These are phyloP conservation scores for Hippocampus mohnikei DNA, from an alignment of 2,113 vertebrate genomes.

Conservation along the genomic window DNA sequence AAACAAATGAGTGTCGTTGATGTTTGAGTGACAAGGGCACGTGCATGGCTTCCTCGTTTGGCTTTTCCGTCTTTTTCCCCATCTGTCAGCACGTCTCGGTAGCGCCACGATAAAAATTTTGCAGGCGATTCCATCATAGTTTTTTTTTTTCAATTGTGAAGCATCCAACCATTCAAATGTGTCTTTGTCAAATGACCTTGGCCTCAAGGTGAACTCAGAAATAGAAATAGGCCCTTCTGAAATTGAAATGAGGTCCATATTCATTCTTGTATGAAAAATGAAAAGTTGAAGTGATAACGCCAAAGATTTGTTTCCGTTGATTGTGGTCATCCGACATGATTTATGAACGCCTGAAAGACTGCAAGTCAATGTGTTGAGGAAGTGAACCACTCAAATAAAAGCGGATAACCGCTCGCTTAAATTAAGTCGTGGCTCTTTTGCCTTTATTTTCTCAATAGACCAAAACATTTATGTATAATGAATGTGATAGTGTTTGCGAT, in stretches of 20 bases:
- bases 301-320: no score
- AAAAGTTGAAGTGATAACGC: no score
- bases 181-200: conserved; percentile 35
- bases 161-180: conserved; percentile 27
- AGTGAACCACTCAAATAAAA: no score
- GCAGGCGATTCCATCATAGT: conserved; percentile 6
- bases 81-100: conserved; percentile 32
- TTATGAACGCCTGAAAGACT: no score
- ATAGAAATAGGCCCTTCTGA: conserved; percentile 45
- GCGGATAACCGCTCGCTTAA: no score
- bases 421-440: no score
- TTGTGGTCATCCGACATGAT: no score
- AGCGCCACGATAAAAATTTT: conserved; percentile 20
- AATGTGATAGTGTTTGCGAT: no score
- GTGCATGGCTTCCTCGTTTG: conserved; percentile 28
- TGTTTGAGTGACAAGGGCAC: conserved; percentile 64
- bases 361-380: no score
- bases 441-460: no score
- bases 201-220: conserved; percentile 55
- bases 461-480: no score
- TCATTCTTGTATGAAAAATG: no score
- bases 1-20: conserved; percentile 24
- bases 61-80: conserved; percentile 5
- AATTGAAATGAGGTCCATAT: neutral
- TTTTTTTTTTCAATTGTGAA: conserved; percentile 14